A percentile compares a stretch with the other conserved stretches of the same genome.
Evolutionary conservation across 2,888 invertebrate genomes (phyloP).

Genomic region (Lochmaea crataegi): DNA sequence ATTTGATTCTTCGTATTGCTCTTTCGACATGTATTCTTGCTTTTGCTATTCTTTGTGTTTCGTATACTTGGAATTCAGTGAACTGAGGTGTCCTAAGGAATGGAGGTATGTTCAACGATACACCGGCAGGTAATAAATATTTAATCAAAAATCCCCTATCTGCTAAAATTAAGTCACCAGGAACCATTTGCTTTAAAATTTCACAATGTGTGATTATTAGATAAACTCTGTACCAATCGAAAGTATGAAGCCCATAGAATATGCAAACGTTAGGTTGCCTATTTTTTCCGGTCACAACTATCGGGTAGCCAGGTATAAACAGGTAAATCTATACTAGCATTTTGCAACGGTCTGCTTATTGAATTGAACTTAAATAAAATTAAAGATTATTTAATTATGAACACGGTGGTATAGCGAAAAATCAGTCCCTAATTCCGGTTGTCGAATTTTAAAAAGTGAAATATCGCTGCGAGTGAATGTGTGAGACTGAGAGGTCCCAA

Average conservation of each 20-base stretch:
- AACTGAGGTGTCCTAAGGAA: too few relatives aligned
- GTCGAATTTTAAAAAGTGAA: slow-evolving; percentile 18
- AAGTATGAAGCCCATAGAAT: slow-evolving; percentile 31
- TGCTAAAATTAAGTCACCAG: too few relatives aligned
- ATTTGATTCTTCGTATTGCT: slow-evolving; percentile 11
- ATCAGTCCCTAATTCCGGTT: slow-evolving; percentile 23
- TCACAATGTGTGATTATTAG: not conserved
- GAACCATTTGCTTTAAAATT: too few relatives aligned
- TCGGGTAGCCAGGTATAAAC: slow-evolving; percentile 31
- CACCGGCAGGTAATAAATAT: too few relatives aligned
- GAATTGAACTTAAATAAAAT: slow-evolving; percentile 10
- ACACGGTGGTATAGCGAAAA: slow-evolving; percentile 20
- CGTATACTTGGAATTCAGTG: not conserved
- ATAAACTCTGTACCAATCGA: slow-evolving; percentile 28
- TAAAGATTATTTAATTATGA: not conserved
- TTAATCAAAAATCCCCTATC: too few relatives aligned
- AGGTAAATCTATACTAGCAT: slow-evolving; percentile 24
- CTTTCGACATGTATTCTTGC: slow-evolving; percentile 17
- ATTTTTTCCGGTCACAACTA: slow-evolving; percentile 28
- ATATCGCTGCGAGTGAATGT: slow-evolving; percentile 12
- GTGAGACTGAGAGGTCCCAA: slow-evolving; percentile 27
- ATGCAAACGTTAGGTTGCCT: slow-evolving; percentile 33
- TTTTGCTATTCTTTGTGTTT: not conserved
- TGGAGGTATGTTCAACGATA: too few relatives aligned
- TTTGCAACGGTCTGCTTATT: slow-evolving; percentile 25